Base-by-base conservation (phyloP, 2,888 invertebrate species). In the Lymantria monacha region DNA sequence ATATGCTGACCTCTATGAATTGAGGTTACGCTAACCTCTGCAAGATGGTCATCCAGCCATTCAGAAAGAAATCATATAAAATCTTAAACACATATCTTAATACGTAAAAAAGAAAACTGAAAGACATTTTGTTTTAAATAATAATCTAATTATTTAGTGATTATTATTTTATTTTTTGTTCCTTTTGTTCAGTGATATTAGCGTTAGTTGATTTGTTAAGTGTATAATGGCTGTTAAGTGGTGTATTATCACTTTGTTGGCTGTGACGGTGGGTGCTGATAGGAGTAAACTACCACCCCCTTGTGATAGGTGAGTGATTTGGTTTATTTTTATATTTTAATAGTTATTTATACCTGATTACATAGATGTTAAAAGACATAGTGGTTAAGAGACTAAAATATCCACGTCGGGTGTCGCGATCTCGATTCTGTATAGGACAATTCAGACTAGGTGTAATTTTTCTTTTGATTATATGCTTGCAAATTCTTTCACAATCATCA, bases 281-380 rank as follows among this genome's bases (percentile, higher is more conserved):
- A 75, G 90, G 69, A 86, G 77, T 55, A 74, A 74, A 30, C 72
- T 91, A 57, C 92, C 92, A 47, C 93, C 92, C 13, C 88, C 92
- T 44, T 93, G 93, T 79, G 82, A 81, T 74, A 93, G 93, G 93
- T 93, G 70, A 91, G 90, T 78, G 5, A n/a, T n/a, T n/a, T n/a
- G n/a, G n/a, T 41, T 9, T 30, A n/a, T n/a, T 22, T 22, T 31
- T 41, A 15, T 42, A 10, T 42, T 42, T 36, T 36, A 1, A 3
- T 11, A 11, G 2, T 36, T 3, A 36, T 36, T 11, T 36, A 3
- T 11, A 33, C 10, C 7, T 33, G 33, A 9, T 9, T 9, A 10
- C 10, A 33, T 33, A 33, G n/a, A 7, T 33, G 10, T 9, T 33
- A 33, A 10, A 9, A 33, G 33, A 33, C 10, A 33, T 33, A 33